Percentiles rank a stretch among this genome's conserved stretches.
phyloP scores from a whole-genome alignment of 2,797 vertebrate genomes.

The Rhynchonycteris naso region DNA sequence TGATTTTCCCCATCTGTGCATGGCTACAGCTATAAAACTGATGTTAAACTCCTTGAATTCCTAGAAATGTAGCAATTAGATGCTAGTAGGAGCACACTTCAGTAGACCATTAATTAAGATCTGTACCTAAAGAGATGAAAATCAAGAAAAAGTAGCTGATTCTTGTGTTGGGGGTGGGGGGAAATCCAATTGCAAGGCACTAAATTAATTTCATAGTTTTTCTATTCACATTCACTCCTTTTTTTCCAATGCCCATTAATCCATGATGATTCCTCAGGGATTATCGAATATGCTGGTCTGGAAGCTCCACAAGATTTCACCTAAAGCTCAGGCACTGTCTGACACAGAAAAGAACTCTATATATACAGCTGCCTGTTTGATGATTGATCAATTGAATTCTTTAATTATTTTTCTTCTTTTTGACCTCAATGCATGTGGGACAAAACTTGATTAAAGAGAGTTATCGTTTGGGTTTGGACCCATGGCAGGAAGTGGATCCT shows the following conservation, averaged over 20 bases:
- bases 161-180: rapidly evolving
- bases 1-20: not conserved
- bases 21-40: no score
- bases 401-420: not conserved
- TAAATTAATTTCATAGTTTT: not conserved
- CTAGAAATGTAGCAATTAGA: not conserved
- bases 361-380: not conserved
- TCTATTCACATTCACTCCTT: not conserved
- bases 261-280: not conserved
- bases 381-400: not conserved
- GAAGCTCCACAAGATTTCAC: not conserved
- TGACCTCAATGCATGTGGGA: not conserved
- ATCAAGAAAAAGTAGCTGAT: not conserved
- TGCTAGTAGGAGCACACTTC: not conserved
- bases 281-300: not conserved
- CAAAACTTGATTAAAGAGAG: not conserved
- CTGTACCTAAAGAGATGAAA: not conserved
- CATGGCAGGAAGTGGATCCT: not conserved
- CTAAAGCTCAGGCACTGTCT: not conserved
- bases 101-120: not conserved
- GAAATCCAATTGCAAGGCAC: not conserved
- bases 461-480: not conserved
- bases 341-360: not conserved
- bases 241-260: not conserved
- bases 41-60: not conserved